Base-by-base conservation (phyloP, 1,140 invertebrate species). In the Limonius californicus region DNA sequence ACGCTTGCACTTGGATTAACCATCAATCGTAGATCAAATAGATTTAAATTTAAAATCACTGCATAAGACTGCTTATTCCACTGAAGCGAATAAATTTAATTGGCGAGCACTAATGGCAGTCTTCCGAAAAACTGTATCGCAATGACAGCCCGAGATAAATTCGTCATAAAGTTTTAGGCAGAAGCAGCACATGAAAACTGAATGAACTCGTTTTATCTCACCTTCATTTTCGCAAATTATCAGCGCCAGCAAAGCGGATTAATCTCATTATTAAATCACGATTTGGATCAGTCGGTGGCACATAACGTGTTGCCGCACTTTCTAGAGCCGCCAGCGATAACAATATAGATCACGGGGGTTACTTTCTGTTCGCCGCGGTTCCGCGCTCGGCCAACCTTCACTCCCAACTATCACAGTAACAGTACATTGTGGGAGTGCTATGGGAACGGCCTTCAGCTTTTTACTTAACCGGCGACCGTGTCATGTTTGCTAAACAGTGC, bases 281-380 rank as follows among this genome's bases (percentile, higher is more conserved):
- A 61, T 61, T 50, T 61, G 54, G 59, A 61, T 54, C 47, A 61
- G 50, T 53, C 59, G 32, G 59, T 61, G 59, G 59, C 50, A 54
- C 59, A 61, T 54, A 61, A 43, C 59, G 54, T 39, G 59, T 61
- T 54, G 21, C 47, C 20, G 50, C 35, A 61, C 59, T 61, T 61
- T 61, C 59, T 61, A 54, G 15, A 61, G 47, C 47, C 50, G 27
- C 18, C 20, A 35, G 50, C 47, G 16, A 54, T 32, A n/a, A 45
- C 18, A 61, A 61, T n/a, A n/a, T 61, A 61, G 50, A 61, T 43
- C 35, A 18, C 42, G 15, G 27, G 45, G 59, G 42, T 45, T 54
- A 61, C 59, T 61, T 61, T 61, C 59, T 27, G 30, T 53, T 27
- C 59, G 21, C 15, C 15, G 19, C 12, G 2, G 4, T 21, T 19